Evolutionary conservation across 1,140 invertebrate species (phyloP).

Genomic region (Zaprionus lachaisei): DNA sequence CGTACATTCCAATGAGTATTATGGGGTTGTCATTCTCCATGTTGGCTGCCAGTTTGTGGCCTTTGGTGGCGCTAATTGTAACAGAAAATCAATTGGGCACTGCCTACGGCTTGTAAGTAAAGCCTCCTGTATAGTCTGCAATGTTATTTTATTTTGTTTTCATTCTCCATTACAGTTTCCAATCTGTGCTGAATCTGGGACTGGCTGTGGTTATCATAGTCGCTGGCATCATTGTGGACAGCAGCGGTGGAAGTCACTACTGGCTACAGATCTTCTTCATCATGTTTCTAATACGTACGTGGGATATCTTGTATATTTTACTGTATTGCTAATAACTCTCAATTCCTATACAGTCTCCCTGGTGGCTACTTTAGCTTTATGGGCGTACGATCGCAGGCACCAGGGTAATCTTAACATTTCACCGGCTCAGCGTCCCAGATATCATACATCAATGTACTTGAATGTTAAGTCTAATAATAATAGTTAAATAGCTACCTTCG

Average conservation of each 20-base stretch:
- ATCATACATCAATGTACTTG: constrained; percentile 81
- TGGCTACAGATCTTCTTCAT: constrained; percentile 97
- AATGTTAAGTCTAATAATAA: constrained; percentile 70
- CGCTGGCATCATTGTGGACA: constrained; percentile 95
- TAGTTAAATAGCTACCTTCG: no score
- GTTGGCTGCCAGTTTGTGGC: constrained; percentile 97
- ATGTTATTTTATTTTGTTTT: background rate
- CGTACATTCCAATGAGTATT: constrained; percentile 94
- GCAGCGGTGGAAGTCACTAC: constrained; percentile 91
- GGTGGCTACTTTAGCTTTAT: constrained; percentile 90
- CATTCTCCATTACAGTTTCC: constrained; percentile 86
- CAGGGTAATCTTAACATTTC: constrained; percentile 93
- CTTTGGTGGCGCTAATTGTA: constrained; percentile 95
- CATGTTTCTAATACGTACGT: constrained; percentile 88
- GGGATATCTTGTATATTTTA: no score
- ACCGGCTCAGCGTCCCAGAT: constrained; percentile 84
- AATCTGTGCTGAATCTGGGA: constrained; percentile 97
- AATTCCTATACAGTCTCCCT: constrained; percentile 86
- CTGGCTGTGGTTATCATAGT: constrained; percentile 93
- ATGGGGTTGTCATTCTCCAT: constrained; percentile 97
- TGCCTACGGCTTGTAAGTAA: constrained; percentile 93
- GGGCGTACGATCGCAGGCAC: constrained; percentile 89
- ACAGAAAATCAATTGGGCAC: constrained; percentile 97
- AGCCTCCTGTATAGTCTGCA: background rate
- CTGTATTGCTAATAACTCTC: background rate